These are phyloP conservation scores for Morpho deidamia DNA, from an alignment of 2,888 invertebrate genomes.

Conservation along the genomic window DNA sequence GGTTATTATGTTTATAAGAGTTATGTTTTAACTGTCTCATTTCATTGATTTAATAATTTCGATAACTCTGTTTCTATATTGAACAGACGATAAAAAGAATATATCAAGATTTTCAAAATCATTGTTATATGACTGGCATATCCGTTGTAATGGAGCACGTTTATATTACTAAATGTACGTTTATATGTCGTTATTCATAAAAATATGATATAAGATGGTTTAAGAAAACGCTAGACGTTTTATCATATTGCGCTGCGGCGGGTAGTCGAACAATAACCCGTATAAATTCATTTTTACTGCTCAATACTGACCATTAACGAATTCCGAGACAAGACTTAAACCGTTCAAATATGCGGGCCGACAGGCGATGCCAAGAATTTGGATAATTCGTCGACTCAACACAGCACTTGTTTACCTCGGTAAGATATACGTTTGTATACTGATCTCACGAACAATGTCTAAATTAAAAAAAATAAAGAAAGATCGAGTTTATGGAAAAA, in stretches of 20 bases:
- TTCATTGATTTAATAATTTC: too few relatives aligned
- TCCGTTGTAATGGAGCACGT: too few relatives aligned
- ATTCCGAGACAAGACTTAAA: conserved; percentile 34
- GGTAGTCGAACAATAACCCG: neutral
- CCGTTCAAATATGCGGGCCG: conserved; percentile 52
- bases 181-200: neutral
- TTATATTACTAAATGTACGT: too few relatives aligned
- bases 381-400: conserved; percentile 54
- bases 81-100: too few relatives aligned
- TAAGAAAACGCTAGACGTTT: neutral
- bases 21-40: too few relatives aligned
- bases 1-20: too few relatives aligned
- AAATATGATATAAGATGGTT: neutral
- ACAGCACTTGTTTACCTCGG: conserved; percentile 65
- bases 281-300: neutral
- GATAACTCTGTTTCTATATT: too few relatives aligned
- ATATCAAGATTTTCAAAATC: too few relatives aligned
- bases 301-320: conserved; percentile 32
- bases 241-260: neutral
- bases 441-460: conserved; percentile 7
- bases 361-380: conserved; percentile 64
- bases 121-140: too few relatives aligned
- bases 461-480: neutral
- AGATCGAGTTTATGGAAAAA: too few relatives aligned
- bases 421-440: conserved; percentile 48